A percentile compares a stretch with the other conserved stretches of the same genome.
These are phyloP conservation scores for Simalia tracyae DNA, from an alignment of 2,797 vertebrate species.

Conservation along the genomic window DNA sequence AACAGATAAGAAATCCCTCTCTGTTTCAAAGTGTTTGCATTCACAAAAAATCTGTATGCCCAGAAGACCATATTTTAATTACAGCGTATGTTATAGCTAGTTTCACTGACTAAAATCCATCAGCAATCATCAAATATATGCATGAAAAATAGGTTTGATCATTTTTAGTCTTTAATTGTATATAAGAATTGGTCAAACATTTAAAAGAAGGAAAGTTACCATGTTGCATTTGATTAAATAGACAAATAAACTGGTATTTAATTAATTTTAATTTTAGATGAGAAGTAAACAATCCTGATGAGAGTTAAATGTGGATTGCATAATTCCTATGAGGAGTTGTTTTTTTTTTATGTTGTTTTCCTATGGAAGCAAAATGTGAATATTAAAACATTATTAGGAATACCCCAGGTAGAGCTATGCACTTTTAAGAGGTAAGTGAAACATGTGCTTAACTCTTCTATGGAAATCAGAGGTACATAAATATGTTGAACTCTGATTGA, in stretches of 20 bases:
- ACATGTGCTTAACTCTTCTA: not conserved
- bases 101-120: slow-evolving; percentile 53
- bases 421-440: not conserved
- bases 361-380: slow-evolving; percentile 51
- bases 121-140: slow-evolving; percentile 52
- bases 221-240: slow-evolving; percentile 61
- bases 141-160: slow-evolving; percentile 46
- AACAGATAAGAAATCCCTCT: slow-evolving; percentile 27
- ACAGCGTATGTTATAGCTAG: slow-evolving; percentile 49
- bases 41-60: slow-evolving; percentile 28
- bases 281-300: slow-evolving; percentile 50
- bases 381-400: not conserved
- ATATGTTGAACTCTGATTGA: not conserved
- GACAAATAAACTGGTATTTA: slow-evolving; percentile 41
- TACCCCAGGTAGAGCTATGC: too few species aligned
- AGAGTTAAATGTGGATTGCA: slow-evolving; percentile 55
- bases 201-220: slow-evolving; percentile 42
- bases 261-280: slow-evolving; percentile 43
- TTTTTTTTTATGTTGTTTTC: slow-evolving; percentile 53
- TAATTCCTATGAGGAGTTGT: slow-evolving; percentile 13
- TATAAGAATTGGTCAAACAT: slow-evolving; percentile 61
- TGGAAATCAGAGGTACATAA: not conserved
- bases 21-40: slow-evolving; percentile 26
- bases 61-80: slow-evolving; percentile 36
- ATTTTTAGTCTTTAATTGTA: slow-evolving; percentile 68